Base-by-base conservation (phyloP, 2,888 invertebrate species). In the Ectemnius lituratus region DNA sequence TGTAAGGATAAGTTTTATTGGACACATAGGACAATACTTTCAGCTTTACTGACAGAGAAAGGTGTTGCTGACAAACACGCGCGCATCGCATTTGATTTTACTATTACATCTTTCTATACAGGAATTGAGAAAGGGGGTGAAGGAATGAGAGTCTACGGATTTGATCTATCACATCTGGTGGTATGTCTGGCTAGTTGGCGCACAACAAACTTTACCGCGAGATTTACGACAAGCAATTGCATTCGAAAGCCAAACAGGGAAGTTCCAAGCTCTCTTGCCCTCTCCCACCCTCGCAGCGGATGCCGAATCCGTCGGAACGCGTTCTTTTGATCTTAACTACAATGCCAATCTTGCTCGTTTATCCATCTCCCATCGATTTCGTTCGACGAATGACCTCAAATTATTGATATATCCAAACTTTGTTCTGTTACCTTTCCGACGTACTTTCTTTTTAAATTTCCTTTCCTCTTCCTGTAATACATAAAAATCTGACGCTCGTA, bases 161-260 rank as follows among this genome's bases (percentile, higher is more conserved):
- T 74, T 63, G 71, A 79, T 82, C 73, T 75, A 71, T 82, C 72
- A 74, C 70, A 76, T 73, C 72, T 69, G 66, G 49, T 18, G 62
- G 57, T 59, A 71, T 70, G 67, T 79, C 68, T 70, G 72, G 67
- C 73, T 75, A 79, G 67, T 78, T 76, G 82, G 76, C 77, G 79
- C 75, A 80, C 83, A 84, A 86, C 84, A 81, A 87, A 86, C 83
- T 87, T 85, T 82, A 80, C 75, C 76, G 77, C 69, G 74, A 84
- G 83, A 88, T 88, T 87, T 86, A 86, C 81, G 82, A 74, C 64
- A 49, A 69, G 77, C 83, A 83, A 86, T 84, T 78, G 80, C 82
- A 85, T 81, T 79, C 81, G 79, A 84, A 82, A 85, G 83, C 80
- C 84, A 85, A 85, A 83, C 77, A 82, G 61, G 67, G 57, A 78